Evolutionary conservation across 1,140 invertebrate species (phyloP), one percentile per base, ranked within the genome.

Genomic region (Bilobella aurantiaca): DNA sequence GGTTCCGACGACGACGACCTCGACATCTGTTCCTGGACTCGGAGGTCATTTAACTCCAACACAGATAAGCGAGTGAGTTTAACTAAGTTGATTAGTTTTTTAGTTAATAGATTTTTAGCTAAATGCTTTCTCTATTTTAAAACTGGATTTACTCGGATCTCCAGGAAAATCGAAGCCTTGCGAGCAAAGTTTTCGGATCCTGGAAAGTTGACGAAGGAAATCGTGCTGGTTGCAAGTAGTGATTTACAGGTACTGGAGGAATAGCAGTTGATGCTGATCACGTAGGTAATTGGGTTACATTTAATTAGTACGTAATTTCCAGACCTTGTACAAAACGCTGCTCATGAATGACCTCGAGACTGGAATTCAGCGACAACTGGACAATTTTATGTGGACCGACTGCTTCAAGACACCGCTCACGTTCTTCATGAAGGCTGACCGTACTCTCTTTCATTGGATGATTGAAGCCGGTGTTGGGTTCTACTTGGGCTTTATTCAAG

Each of bases 401-500:
- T 72, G 70, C 42, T 72, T 72, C 58, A 72, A 72, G 37, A 68
- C 67, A 16, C 70, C 70, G 14, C 60, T 72, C 58, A 65, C 67
- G 1, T 58, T 57, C 23, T 67, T 69, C 47, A 57, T 49, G 31
- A 29, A 65, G 42, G 47, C 34, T 25, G 70, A 72, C 62, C 67
- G 63, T 56, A 34, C 65, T 28, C 42, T 72, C 23, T 72, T 68
- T 62, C 32, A 68, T 32, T 28, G 67, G 18, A 66, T 69, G 68
- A 69, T 72, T 28, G 70, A 72, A 56, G 65, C 37, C 62, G 70
- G 70, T 16, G 68, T 69, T 37, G 70, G 65, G 8, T 72, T 68
- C 56, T 72, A 72, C 32, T 58, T 72, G 57, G 65, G 63, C 3
- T 64, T 72, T 2, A 69, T 72, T 49, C 70, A 72, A 30, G 70